phyloP scores from a whole-genome alignment of 2,113 vertebrate genomes.

The Oplegnathus fasciatus region DNA sequence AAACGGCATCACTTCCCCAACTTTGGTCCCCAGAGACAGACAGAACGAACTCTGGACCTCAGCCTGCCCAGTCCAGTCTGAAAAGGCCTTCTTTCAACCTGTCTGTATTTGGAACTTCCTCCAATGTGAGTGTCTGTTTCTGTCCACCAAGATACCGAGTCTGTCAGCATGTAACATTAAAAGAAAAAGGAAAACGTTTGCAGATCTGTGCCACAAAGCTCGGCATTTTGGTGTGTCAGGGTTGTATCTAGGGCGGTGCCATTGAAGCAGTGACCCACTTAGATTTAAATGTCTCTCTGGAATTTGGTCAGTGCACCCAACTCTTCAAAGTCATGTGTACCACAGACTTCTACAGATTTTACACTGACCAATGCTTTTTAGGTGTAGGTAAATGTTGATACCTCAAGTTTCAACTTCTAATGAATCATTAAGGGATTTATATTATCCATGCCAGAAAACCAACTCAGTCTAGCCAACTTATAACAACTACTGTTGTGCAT shows the following conservation, averaged over 20 bases:
- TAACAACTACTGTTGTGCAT: not conserved
- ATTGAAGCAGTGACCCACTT: conserved; percentile 23
- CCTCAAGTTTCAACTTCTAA: not conserved
- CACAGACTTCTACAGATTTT: not conserved
- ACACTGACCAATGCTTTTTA: not conserved
- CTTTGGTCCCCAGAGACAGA: conserved; percentile 95
- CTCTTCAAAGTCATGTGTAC: not conserved
- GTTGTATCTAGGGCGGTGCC: conserved; percentile 8
- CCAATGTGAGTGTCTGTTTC: conserved; percentile 88
- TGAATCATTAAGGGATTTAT: not conserved
- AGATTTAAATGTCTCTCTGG: not conserved
- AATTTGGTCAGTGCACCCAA: not conserved
- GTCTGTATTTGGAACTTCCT: conserved; percentile 93
- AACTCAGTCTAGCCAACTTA: not conserved
- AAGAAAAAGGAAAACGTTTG: not conserved
- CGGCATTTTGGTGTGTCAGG: not conserved
- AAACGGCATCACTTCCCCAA: conserved; percentile 88
- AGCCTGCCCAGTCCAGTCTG: conserved; percentile 88
- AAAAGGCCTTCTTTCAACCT: conserved; percentile 97
- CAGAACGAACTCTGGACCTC: conserved; percentile 88
- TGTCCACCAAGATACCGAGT: not conserved
- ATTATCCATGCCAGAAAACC: not conserved
- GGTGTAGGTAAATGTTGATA: not conserved
- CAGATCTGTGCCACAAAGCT: not conserved
- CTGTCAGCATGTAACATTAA: not conserved